Conservation (phyloP, 2,113 vertebrate genomes). For the Hippocampus abdominalis region DNA sequence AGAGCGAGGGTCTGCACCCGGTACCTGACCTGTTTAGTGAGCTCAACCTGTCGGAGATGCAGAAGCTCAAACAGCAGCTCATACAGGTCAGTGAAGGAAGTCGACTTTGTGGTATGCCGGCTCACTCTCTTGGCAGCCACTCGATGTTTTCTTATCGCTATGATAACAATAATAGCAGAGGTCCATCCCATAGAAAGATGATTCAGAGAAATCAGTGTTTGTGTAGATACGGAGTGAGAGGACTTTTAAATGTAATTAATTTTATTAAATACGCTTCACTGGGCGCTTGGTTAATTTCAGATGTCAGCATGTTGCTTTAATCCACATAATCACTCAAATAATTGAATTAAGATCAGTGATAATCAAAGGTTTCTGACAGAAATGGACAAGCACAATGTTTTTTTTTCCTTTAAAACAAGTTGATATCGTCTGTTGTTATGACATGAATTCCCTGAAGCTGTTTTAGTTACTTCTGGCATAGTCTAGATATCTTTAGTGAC, state of each 20-base stretch:
- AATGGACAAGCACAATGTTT: neutral
- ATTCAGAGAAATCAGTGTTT: too few species aligned
- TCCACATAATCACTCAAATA: neutral
- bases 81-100: slow-evolving; percentile 79
- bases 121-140: neutral
- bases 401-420: neutral
- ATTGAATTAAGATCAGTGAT: neutral
- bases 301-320: neutral
- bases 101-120: neutral
- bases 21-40: slow-evolving; percentile 98
- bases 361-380: neutral
- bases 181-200: neutral
- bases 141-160: neutral
- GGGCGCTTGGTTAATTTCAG: neutral
- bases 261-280: neutral
- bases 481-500: neutral
- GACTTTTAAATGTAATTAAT: too few species aligned
- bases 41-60: slow-evolving; percentile 97
- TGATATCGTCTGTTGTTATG: neutral
- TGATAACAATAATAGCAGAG: neutral
- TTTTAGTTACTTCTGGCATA: neutral
- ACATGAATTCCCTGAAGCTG: neutral
- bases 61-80: slow-evolving; percentile 96
- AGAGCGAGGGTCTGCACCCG: slow-evolving; percentile 82
- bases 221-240: too few species aligned